phyloP scores from a whole-genome alignment of 2,113 vertebrate genomes.

The Rhombomys opimus region DNA sequence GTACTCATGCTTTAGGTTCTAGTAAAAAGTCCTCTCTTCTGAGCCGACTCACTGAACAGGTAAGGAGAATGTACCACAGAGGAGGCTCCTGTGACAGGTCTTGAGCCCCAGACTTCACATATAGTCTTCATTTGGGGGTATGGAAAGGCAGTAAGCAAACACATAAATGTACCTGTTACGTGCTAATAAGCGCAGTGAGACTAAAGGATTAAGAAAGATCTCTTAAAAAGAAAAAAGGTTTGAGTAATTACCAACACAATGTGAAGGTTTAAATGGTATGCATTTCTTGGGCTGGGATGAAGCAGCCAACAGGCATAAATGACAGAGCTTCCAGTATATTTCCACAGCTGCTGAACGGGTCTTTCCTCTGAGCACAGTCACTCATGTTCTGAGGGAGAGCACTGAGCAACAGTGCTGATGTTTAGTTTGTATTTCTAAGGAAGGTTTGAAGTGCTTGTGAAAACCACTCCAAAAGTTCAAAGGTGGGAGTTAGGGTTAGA shows the following conservation, averaged over 20 bases:
- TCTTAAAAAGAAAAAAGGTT: neutral
- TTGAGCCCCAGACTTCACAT: neutral
- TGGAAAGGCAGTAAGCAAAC: neutral
- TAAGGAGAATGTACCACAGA: too few relatives aligned
- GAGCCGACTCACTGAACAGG: neutral
- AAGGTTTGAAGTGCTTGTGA: neutral
- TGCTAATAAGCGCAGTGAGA: neutral
- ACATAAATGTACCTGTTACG: neutral
- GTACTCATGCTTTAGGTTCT: neutral
- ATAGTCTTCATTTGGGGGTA: neutral
- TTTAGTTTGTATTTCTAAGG: neutral
- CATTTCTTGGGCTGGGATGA: neutral
- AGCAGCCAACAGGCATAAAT: neutral
- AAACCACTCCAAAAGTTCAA: neutral
- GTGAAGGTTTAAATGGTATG: neutral
- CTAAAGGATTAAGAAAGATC: neutral
- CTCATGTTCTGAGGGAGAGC: neutral
- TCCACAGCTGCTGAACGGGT: neutral
- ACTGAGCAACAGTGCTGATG: neutral
- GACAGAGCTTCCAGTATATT: neutral
- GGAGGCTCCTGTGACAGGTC: neutral
- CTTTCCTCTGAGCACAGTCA: neutral
- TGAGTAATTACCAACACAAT: neutral
- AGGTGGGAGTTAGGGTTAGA: neutral
- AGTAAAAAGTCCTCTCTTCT: neutral